Evolutionary conservation across 2,113 vertebrate species (phyloP).

Genomic region (Phoenicopterus ruber): DNA sequence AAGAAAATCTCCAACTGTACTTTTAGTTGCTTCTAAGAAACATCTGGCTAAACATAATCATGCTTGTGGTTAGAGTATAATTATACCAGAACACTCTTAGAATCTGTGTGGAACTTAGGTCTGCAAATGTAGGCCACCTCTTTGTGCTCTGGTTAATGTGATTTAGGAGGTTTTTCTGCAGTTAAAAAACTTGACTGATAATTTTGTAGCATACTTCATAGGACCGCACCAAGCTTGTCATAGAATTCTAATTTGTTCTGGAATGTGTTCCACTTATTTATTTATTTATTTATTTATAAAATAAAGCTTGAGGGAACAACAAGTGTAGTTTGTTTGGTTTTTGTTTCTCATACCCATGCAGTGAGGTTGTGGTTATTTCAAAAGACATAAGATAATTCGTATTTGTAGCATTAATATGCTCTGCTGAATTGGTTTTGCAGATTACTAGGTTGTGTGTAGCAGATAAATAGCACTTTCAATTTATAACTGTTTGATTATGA

Average conservation of each 20-base stretch:
- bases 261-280: neutral
- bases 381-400: neutral
- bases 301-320: neutral
- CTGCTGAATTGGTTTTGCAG: neutral
- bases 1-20: neutral
- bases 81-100: slow-evolving; percentile 39
- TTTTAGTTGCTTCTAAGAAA: neutral
- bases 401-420: neutral
- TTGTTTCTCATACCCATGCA: neutral
- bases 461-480: neutral
- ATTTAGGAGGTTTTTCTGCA: slow-evolving; percentile 34
- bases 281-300: neutral
- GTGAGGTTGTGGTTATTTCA: neutral
- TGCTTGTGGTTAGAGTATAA: slow-evolving; percentile 40
- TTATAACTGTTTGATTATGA: neutral
- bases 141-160: slow-evolving; percentile 25
- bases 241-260: slow-evolving; percentile 9
- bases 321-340: neutral
- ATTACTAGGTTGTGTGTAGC: neutral
- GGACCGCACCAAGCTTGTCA: neutral
- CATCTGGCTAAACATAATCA: slow-evolving; percentile 43
- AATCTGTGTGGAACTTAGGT: slow-evolving; percentile 15
- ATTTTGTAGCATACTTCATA: slow-evolving; percentile 7
- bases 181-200: slow-evolving; percentile 9
- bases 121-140: neutral